phyloP scores from a whole-genome alignment of 2,797 vertebrate genomes.

The Siniperca obscura region DNA sequence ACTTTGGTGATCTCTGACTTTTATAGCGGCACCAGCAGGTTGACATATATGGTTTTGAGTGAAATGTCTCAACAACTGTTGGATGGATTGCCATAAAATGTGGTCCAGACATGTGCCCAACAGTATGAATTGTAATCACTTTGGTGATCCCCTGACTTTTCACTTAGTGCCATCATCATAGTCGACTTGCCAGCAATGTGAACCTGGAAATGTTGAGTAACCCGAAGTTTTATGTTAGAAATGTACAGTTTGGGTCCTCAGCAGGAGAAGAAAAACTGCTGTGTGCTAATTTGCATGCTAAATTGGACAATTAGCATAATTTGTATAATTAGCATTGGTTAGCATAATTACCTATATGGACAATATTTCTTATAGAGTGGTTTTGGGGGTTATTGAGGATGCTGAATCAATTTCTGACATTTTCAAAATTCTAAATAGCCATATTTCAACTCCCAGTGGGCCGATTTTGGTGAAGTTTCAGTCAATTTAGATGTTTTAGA shows the following conservation, averaged over 20 bases:
- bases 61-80: not conserved
- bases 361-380: too few species aligned
- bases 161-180: not conserved
- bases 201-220: too few species aligned
- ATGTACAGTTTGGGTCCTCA: too few species aligned
- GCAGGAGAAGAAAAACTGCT: too few species aligned
- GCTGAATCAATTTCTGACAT: not conserved
- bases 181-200: too few species aligned
- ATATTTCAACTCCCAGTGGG: not conserved
- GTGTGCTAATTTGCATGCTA: too few species aligned
- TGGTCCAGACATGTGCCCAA: too few species aligned
- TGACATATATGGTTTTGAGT: not conserved
- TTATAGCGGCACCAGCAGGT: not conserved
- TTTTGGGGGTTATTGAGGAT: not conserved
- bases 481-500: not conserved
- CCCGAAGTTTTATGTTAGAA: too few species aligned
- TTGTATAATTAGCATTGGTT: too few species aligned
- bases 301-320: too few species aligned
- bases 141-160: not conserved
- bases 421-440: not conserved
- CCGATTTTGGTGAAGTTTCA: not conserved
- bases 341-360: too few species aligned
- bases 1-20: not conserved
- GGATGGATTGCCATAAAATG: too few species aligned
- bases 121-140: not conserved